Evolutionary conservation across 2,797 vertebrate genomes (phyloP).

Genomic region (Acridotheres tristis): DNA sequence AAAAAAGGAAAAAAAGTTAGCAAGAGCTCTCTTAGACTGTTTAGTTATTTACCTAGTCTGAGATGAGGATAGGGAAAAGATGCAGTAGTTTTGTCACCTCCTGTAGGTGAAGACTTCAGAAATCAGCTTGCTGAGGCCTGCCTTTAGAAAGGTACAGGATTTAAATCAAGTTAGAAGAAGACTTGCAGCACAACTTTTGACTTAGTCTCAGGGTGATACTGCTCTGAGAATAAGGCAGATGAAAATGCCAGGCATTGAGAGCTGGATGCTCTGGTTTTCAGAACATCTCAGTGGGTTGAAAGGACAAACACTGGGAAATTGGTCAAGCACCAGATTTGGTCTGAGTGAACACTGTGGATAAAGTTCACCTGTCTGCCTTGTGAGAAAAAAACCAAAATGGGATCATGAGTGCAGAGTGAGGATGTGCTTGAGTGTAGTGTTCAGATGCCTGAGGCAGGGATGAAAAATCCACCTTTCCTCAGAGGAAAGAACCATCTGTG

Average conservation of each 20-base stretch:
- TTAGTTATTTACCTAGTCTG: neutral
- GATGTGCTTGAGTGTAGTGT: neutral
- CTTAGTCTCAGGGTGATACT: neutral
- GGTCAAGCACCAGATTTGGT: neutral
- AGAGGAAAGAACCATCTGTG: neutral
- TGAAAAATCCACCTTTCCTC: neutral
- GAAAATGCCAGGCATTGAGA: neutral
- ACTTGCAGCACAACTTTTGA: rapidly evolving
- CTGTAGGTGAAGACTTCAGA: neutral
- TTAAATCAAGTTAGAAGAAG: neutral
- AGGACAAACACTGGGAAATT: neutral
- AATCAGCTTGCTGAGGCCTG: neutral
- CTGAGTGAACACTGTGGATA: rapidly evolving
- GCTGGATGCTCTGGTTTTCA: neutral
- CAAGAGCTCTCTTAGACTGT: rapidly evolving
- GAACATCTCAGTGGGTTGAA: neutral
- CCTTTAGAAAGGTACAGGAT: neutral
- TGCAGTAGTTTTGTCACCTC: rapidly evolving
- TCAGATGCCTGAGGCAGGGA: neutral
- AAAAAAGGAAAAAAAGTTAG: rapidly evolving
- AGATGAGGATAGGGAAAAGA: neutral
- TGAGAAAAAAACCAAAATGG: neutral
- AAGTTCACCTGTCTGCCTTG: neutral
- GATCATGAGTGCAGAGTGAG: neutral
- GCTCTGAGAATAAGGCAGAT: neutral